Conservation (phyloP, 2,888 invertebrate genomes). For the Ormyrus nitidulus region DNA sequence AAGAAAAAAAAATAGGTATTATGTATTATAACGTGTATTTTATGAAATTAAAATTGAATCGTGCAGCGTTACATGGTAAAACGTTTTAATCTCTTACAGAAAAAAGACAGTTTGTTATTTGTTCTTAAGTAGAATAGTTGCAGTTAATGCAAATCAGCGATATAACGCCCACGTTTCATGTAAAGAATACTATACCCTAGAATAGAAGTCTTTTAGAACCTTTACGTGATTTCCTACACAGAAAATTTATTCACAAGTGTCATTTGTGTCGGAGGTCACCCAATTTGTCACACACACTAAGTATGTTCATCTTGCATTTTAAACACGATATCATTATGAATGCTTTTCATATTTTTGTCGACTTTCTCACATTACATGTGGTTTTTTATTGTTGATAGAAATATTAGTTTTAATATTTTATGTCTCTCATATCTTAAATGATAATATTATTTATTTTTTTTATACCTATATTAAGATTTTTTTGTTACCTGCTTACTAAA, state of each 20-base stretch:
- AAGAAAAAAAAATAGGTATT: not conserved
- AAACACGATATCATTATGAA: not conserved
- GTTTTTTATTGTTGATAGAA: too few relatives aligned
- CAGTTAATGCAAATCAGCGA: not conserved
- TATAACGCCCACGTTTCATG: not conserved
- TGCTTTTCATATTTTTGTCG: conserved; percentile 30
- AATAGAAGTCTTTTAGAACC: conserved; percentile 12
- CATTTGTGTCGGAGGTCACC: conserved; percentile 5
- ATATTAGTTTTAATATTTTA: too few relatives aligned
- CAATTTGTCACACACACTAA: not conserved
- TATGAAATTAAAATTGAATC: too few relatives aligned
- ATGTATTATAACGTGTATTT: too few relatives aligned
- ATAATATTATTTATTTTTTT: too few relatives aligned
- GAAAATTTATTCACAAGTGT: conserved; percentile 1
- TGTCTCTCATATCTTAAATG: too few relatives aligned
- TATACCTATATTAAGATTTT: too few relatives aligned
- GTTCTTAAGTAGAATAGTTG: conserved; percentile 28
- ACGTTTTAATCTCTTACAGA: conserved; percentile 4
- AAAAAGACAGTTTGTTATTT: not conserved
- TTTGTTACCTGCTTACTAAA: too few relatives aligned
- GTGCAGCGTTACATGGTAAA: not conserved
- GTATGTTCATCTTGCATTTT: conserved; percentile 3
- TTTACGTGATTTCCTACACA: conserved; percentile 14
- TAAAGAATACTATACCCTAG: not conserved
- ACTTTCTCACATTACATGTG: not conserved